Evolutionary conservation across 1,140 invertebrate species (phyloP).

Genomic region (Hylyphantes graminicola): DNA sequence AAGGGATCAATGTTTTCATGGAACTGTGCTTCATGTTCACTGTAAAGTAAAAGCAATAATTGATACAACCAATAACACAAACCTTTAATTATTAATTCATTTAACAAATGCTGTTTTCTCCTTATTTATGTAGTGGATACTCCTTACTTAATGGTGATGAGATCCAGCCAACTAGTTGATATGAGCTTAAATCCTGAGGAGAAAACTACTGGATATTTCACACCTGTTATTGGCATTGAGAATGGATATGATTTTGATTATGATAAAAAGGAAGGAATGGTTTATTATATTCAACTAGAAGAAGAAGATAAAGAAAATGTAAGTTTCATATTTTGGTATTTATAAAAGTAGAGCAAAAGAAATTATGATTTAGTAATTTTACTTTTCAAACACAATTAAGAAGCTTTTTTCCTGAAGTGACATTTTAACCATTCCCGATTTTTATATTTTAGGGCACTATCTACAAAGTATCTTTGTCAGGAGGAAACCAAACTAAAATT

Average conservation of each 20-base stretch:
- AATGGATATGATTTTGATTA: slow-evolving; percentile 91
- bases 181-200: slow-evolving; percentile 75
- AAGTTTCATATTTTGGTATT: slow-evolving; percentile 61
- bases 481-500: slow-evolving; percentile 88
- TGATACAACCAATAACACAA: no score
- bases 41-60: no score
- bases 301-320: slow-evolving; percentile 71
- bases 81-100: no score
- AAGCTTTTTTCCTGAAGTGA: not conserved
- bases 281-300: slow-evolving; percentile 85
- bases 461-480: slow-evolving; percentile 83
- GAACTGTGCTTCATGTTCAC: no score
- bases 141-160: slow-evolving; percentile 90
- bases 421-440: slow-evolving; percentile 33
- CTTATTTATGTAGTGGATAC: slow-evolving; percentile 78
- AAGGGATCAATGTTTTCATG: no score
- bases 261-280: slow-evolving; percentile 82
- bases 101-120: not conserved
- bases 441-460: slow-evolving; percentile 80
- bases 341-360: not conserved
- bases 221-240: slow-evolving; percentile 90
- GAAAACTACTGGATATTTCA: slow-evolving; percentile 80
- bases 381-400: not conserved
- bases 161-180: slow-evolving; percentile 89
- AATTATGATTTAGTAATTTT: no score